Percentiles rank a stretch among this genome's conserved stretches.
Evolutionary conservation across 2,888 invertebrate genomes (phyloP).

Genomic region (Phlogophora meticulosa): DNA sequence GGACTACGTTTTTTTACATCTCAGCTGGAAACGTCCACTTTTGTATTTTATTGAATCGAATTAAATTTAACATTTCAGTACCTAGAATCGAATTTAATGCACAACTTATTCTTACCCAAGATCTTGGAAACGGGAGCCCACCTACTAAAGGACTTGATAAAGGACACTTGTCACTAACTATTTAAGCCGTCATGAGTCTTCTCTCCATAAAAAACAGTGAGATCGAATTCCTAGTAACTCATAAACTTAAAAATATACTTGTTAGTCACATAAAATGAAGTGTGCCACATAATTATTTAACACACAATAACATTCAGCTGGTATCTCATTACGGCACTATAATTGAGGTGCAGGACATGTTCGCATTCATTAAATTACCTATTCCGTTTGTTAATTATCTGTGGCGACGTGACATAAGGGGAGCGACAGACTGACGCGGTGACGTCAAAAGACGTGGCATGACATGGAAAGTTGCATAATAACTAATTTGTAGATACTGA

Average conservation of each 20-base stretch:
- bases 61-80: neutral
- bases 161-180: conserved; percentile 1
- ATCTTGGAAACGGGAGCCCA: too few relatives aligned
- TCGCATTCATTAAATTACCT: conserved; percentile 47
- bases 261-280: conserved; percentile 41
- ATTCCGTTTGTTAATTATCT: conserved; percentile 50
- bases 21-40: neutral
- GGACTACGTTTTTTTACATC: neutral
- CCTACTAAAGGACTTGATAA: neutral
- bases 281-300: conserved; percentile 53
- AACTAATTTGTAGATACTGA: too few relatives aligned
- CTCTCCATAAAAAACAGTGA: conserved; percentile 5
- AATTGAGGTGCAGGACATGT: conserved; percentile 41
- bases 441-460: neutral
- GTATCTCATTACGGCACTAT: conserved; percentile 52
- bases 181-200: neutral
- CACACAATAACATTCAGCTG: conserved; percentile 55
- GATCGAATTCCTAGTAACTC: conserved; percentile 2
- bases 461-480: neutral
- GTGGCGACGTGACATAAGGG: conserved; percentile 16
- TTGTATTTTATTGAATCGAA: neutral
- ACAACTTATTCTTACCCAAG: neutral
- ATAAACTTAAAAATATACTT: conserved; percentile 43
- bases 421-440: conserved; percentile 19
- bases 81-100: neutral